These are phyloP conservation scores for Piprites chloris DNA, from an alignment of 2,113 vertebrate species.

Conservation along the genomic window DNA sequence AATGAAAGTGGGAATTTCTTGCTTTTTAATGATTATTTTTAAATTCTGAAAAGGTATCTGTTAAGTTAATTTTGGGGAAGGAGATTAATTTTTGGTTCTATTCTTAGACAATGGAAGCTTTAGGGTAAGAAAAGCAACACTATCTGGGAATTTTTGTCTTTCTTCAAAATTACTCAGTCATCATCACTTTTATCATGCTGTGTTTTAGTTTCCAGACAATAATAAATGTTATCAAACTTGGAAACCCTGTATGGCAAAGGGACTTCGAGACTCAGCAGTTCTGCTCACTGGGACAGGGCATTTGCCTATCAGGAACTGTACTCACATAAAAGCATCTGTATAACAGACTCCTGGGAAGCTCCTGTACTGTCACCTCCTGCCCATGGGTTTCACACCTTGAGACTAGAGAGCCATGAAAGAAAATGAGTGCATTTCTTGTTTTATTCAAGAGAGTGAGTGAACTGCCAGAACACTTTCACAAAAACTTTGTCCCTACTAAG, in stretches of 20 bases:
- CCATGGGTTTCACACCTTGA: not conserved
- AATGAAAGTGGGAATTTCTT: not conserved
- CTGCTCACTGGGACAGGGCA: not conserved
- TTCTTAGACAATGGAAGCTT: not conserved
- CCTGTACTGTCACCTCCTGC: not conserved
- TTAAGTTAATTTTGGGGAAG: not conserved
- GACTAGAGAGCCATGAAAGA: not conserved
- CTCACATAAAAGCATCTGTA: not conserved
- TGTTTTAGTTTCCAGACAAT: not conserved
- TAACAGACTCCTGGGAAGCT: not conserved
- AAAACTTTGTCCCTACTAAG: not conserved
- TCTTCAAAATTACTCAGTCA: not conserved
- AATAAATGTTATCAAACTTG: not conserved
- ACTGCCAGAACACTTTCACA: not conserved
- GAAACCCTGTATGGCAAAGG: not conserved
- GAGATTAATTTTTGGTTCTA: not conserved
- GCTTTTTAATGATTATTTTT: not conserved
- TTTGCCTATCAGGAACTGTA: not conserved
- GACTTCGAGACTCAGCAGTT: not conserved
- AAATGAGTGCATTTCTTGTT: not conserved
- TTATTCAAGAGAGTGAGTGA: not conserved
- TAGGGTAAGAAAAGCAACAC: not conserved
- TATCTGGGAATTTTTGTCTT: not conserved
- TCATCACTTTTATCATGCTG: not conserved
- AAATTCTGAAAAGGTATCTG: not conserved